Percentiles rank a stretch among this genome's conserved stretches.
These are phyloP conservation scores for Hesperia comma DNA, from an alignment of 2,888 invertebrate species.

Conservation along the genomic window DNA sequence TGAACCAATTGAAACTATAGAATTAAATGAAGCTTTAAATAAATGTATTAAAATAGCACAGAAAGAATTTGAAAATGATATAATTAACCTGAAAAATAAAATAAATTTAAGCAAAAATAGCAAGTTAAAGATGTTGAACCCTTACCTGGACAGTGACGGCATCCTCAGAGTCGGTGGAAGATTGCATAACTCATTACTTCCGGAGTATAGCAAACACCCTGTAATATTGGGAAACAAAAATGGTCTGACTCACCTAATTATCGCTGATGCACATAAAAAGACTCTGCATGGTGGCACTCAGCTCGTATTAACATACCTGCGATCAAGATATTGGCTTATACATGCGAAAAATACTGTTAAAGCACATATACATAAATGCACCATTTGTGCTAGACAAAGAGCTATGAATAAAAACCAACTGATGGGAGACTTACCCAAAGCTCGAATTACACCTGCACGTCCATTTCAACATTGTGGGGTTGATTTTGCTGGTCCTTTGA, in stretches of 20 bases:
- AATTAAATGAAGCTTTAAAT: conserved; percentile 1
- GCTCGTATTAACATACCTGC: conserved; percentile 37
- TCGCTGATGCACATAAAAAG: conserved; percentile 40
- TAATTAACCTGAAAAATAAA: not conserved
- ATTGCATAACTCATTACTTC: conserved; percentile 35
- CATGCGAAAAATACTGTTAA: conserved; percentile 9
- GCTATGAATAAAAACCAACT: not conserved
- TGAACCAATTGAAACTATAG: not conserved
- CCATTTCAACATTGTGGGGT: conserved; percentile 6
- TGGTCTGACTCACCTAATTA: conserved; percentile 38
- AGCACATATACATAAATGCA: not conserved
- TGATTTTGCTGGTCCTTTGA: conserved; percentile 7
- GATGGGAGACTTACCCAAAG: conserved; percentile 8
- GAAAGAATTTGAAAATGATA: conserved; percentile 1
- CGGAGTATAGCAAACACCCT: conserved; percentile 38
- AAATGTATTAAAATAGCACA: conserved; percentile 6
- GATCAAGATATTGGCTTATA: conserved; percentile 37
- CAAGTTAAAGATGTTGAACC: conserved; percentile 33
- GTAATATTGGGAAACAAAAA: conserved; percentile 14
- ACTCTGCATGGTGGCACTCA: conserved; percentile 43
- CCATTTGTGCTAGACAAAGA: not conserved
- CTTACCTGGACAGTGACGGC: conserved; percentile 39
- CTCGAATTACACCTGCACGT: not conserved
- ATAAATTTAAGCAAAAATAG: conserved; percentile 20
- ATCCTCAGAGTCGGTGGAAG: conserved; percentile 46